Evolutionary conservation across 1,140 invertebrate species (phyloP), one percentile per base, ranked within the genome.

Genomic region (Sycophaga agraensis): DNA sequence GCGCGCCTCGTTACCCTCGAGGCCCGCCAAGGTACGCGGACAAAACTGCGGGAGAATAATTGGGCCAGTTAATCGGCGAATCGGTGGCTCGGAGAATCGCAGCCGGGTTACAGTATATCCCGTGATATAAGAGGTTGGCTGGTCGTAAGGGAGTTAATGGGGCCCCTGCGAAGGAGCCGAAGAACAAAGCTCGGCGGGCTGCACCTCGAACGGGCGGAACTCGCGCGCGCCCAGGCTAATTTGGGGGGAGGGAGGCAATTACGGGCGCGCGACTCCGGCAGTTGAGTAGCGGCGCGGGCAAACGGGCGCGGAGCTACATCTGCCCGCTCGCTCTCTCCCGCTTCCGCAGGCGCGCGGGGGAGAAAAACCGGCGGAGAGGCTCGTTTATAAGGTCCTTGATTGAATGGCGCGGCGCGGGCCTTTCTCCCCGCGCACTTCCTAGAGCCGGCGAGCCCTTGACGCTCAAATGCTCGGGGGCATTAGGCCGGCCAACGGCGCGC

Each of bases 401-500:
- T 53, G 19, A 53, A 53, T 53, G 12, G 3, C 11, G 6, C 5
- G 4, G 14, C n/a, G 2, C 43, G 4, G 16, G 14, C 19, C 21
- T 21, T 9, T 31, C 39, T 2, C 19, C 50, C 53, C 54, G 42
- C 42, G 42, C 54, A 45, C 42, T 46, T 57, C 54, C 54, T 49
- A 49, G 26, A 50, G 19, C 12, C n/a, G n/a, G n/a, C 28, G 24
- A 21, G 17, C 39, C 28, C 54, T 57, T 46, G 53, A 43, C 28
- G 43, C 34, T 57, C n/a, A 57, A 37, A 57, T 45, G 37, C 35
- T 24, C 4, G n/a, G n/a, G 19, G 7, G 35, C 45, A 59, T 59
- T 49, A 59, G 49, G 49, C 48, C 40, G 49, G 45, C n/a, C 49
- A 59, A 59, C 40, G 40, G 45, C n/a, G n/a, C n/a, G n/a, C n/a